Conservation (phyloP, 2,113 vertebrate genomes). For the Dinomys branickii region DNA sequence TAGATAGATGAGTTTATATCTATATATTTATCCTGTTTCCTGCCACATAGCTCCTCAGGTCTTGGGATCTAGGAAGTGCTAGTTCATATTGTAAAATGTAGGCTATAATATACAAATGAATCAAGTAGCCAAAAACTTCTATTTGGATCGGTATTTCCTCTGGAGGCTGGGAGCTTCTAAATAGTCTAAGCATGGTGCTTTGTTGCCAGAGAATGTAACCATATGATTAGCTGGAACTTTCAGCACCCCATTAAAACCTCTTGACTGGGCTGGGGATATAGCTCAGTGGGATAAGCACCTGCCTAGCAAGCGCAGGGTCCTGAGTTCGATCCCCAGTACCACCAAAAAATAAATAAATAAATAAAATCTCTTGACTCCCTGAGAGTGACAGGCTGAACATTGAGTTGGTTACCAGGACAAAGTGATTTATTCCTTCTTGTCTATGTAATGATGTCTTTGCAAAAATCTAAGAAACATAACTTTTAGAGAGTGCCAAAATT, state of each 20-base stretch:
- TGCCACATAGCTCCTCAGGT: background rate
- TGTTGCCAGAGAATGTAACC: background rate
- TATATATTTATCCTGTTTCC: background rate
- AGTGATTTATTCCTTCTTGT: background rate
- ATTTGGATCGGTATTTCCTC: background rate
- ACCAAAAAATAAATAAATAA: too few species aligned
- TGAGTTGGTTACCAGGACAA: background rate
- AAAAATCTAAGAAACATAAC: background rate
- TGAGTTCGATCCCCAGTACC: too few species aligned
- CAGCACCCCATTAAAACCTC: rapidly evolving
- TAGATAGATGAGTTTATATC: background rate
- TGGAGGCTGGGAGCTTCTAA: background rate
- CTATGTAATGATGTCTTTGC: background rate
- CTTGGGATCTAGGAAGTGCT: background rate
- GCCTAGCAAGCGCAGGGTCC: too few species aligned
- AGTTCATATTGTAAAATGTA: background rate
- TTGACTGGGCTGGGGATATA: too few species aligned
- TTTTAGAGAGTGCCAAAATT: background rate
- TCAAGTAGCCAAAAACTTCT: background rate
- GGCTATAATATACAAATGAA: background rate
- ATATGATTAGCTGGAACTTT: background rate
- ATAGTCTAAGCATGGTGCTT: background rate
- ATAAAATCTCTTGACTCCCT: too few species aligned
- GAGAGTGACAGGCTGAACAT: too few species aligned
- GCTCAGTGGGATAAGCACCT: too few species aligned